phyloP scores from a whole-genome alignment of 2,113 vertebrate genomes.

The Gobius niger region DNA sequence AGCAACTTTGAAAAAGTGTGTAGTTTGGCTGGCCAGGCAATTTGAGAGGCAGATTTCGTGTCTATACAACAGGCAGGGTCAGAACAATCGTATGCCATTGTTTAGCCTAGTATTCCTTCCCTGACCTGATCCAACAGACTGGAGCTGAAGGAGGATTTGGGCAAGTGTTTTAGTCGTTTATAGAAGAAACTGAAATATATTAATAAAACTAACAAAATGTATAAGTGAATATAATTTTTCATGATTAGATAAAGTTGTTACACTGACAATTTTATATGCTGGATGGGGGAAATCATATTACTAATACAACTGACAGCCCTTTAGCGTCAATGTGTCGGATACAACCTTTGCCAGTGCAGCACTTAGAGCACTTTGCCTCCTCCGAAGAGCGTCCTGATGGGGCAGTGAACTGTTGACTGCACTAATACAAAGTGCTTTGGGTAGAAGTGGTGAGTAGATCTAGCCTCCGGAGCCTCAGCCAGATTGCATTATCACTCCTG shows the following conservation, averaged over 20 bases:
- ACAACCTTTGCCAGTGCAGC: neutral
- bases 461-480: conserved; percentile 53
- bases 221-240: too few species aligned
- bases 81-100: too few species aligned
- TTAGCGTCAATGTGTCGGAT: neutral
- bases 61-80: too few species aligned
- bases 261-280: neutral
- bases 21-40: too few species aligned
- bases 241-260: neutral
- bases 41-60: too few species aligned
- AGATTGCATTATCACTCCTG: conserved; percentile 54
- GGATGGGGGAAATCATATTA: neutral
- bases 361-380: conserved; percentile 24
- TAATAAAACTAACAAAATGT: too few species aligned
- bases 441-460: conserved; percentile 50
- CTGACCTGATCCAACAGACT: too few species aligned
- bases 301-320: neutral
- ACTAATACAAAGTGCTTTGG: conserved; percentile 45
- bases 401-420: conserved; percentile 26
- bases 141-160: too few species aligned
- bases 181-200: too few species aligned
- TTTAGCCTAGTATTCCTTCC: too few species aligned
- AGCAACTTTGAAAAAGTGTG: too few species aligned
- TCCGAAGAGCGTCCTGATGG: conserved; percentile 12
- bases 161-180: too few species aligned